phyloP scores from a whole-genome alignment of 1,140 invertebrate species.

The Drosophila willistoni region DNA sequence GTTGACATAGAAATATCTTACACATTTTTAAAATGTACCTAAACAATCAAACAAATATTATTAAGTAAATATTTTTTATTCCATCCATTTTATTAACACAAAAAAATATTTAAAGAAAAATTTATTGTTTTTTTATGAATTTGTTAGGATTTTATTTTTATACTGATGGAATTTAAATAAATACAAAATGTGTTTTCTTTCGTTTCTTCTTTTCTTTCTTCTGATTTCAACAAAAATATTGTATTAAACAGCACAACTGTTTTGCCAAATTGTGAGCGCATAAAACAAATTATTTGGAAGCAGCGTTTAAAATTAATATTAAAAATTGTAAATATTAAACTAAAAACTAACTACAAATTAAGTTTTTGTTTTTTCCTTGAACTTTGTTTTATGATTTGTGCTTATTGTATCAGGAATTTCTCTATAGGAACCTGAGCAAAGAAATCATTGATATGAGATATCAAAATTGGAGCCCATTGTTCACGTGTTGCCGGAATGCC shows the following conservation, averaged over 20 bases:
- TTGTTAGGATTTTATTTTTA: slow-evolving; percentile 16
- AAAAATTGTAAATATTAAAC: slow-evolving; percentile 47
- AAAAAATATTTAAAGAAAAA: too few species aligned
- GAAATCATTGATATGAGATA: slow-evolving; percentile 78
- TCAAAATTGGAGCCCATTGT: slow-evolving; percentile 79
- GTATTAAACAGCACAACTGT: too few species aligned
- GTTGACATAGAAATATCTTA: too few species aligned
- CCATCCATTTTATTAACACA: too few species aligned
- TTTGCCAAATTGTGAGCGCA: slow-evolving; percentile 50
- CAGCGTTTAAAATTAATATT: slow-evolving; percentile 64
- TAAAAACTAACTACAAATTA: slow-evolving; percentile 68
- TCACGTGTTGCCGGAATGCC: slow-evolving; percentile 80
- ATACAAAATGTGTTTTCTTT: slow-evolving; percentile 53
- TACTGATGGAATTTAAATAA: slow-evolving; percentile 64
- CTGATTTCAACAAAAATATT: slow-evolving; percentile 29
- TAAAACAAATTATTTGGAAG: slow-evolving; percentile 68
- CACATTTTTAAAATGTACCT: too few species aligned
- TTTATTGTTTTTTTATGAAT: not conserved
- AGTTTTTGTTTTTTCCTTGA: slow-evolving; percentile 25
- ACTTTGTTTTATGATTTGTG: slow-evolving; percentile 10
- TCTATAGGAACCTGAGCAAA: slow-evolving; percentile 80
- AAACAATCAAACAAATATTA: too few species aligned
- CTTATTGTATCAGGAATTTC: slow-evolving; percentile 73
- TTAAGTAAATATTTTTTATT: too few species aligned
- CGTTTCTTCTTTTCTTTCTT: slow-evolving; percentile 20